These are phyloP conservation scores for Sebastes alutus DNA, from an alignment of 2,797 vertebrate genomes.

Conservation along the genomic window DNA sequence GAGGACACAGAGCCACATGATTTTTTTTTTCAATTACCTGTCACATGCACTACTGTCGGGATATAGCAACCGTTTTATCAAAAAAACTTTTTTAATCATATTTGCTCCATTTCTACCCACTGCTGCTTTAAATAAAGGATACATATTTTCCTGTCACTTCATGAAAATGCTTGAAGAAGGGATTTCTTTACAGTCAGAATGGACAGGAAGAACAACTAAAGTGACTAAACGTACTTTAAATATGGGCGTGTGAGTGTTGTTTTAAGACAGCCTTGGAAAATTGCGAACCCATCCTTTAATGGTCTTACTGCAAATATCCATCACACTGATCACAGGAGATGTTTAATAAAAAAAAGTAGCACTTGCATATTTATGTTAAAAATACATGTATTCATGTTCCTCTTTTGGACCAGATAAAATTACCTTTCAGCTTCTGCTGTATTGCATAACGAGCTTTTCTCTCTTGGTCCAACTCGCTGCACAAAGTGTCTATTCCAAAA, in stretches of 20 bases:
- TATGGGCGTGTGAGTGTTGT: not conserved
- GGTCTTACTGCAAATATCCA: not conserved
- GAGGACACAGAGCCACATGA: too few relatives aligned
- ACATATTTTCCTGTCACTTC: not conserved
- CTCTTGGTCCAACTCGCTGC: slow-evolving; percentile 95
- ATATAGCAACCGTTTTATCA: too few relatives aligned
- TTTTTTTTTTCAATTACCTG: too few relatives aligned
- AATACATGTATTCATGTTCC: slow-evolving; percentile 17
- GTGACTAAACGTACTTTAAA: not conserved
- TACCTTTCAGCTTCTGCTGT: slow-evolving; percentile 96
- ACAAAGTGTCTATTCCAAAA: slow-evolving; percentile 88
- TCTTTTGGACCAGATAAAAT: slow-evolving; percentile 66
- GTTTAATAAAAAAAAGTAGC: slow-evolving; percentile 68
- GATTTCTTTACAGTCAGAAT: not conserved
- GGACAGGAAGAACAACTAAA: not conserved
- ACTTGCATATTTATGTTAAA: slow-evolving; percentile 78
- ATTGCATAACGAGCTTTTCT: slow-evolving; percentile 94
- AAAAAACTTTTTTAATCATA: too few relatives aligned
- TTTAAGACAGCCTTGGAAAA: slow-evolving; percentile 3
- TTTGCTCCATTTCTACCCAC: too few relatives aligned
- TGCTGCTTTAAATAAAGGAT: too few relatives aligned
- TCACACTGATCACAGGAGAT: slow-evolving; percentile 11
- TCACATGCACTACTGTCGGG: too few relatives aligned
- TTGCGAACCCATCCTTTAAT: slow-evolving; percentile 6
- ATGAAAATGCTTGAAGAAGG: not conserved